phyloP scores from a whole-genome alignment of 1,140 invertebrate genomes.

The Belonocnema kinseyi region DNA sequence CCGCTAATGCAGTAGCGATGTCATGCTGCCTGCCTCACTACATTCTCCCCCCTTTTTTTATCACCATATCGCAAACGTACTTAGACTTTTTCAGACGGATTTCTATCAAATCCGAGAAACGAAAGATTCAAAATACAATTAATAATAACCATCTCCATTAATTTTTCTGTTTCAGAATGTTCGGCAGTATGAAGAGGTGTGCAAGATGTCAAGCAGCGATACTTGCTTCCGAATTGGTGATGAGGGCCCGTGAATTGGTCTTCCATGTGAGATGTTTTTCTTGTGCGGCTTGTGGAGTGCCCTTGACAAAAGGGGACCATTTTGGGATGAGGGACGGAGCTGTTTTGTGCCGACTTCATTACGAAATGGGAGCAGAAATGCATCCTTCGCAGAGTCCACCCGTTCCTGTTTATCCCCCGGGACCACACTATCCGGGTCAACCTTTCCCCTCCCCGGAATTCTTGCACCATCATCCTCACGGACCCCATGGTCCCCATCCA shows the following conservation, averaged over 20 bases:
- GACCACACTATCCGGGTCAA: conserved; percentile 75
- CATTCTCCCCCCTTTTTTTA: conserved; percentile 40
- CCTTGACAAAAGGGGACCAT: conserved; percentile 92
- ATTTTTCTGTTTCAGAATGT: conserved; percentile 80
- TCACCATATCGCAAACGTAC: conserved; percentile 1
- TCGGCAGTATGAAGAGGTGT: conserved; percentile 87
- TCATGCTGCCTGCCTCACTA: conserved; percentile 64
- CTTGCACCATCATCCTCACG: conserved; percentile 72
- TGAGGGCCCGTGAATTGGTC: conserved; percentile 93
- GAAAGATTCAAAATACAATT: no score
- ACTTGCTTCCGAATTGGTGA: conserved; percentile 94
- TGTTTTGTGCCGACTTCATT: conserved; percentile 89
- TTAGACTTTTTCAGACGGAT: conserved; percentile 7
- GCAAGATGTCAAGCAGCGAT: conserved; percentile 93
- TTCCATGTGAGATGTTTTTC: conserved; percentile 97
- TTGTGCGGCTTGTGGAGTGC: conserved; percentile 91
- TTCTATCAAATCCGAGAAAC: conserved; percentile 2
- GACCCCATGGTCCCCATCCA: conserved; percentile 67
- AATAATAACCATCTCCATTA: no score
- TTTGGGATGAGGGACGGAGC: conserved; percentile 93
- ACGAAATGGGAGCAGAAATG: conserved; percentile 83
- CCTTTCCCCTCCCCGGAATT: conserved; percentile 77
- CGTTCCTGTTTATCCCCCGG: conserved; percentile 74
- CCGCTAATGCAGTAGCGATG: conserved; percentile 74
- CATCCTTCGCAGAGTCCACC: conserved; percentile 80